These are phyloP conservation scores for Catharus minimus DNA, from an alignment of 2,113 vertebrate genomes.

Conservation along the genomic window DNA sequence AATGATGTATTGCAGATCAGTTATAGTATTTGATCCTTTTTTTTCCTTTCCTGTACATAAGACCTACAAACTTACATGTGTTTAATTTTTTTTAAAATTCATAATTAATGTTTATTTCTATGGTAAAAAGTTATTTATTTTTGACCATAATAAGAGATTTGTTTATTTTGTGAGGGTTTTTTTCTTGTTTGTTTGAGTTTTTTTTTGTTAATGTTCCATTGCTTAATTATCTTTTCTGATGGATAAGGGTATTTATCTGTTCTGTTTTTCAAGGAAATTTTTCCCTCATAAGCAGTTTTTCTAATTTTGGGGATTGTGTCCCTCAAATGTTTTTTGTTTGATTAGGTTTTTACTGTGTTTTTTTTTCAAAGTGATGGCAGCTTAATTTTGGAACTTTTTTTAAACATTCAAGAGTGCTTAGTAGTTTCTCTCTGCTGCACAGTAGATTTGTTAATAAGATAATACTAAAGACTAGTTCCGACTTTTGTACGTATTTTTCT, in stretches of 20 bases:
- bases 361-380: background rate
- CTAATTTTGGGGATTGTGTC: background rate
- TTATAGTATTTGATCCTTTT: background rate
- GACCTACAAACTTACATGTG: fast-evolving
- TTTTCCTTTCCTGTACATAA: background rate
- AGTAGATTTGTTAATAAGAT: background rate
- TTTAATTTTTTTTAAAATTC: background rate
- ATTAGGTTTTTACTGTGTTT: fast-evolving
- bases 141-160: background rate
- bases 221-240: background rate
- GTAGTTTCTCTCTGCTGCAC: background rate
- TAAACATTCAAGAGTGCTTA: background rate
- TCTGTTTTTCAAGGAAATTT: background rate
- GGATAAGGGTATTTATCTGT: background rate
- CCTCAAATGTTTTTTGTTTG: background rate
- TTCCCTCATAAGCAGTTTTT: fast-evolving
- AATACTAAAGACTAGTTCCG: background rate
- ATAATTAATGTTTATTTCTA: background rate
- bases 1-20: background rate
- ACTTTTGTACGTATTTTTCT: background rate
- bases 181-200: too few relatives aligned
- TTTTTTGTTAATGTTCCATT: background rate
- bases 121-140: background rate
- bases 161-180: fast-evolving
- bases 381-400: fast-evolving